Evolutionary conservation across 1,140 invertebrate genomes (phyloP), one percentile per base, ranked within the genome.

Genomic region (Ceratina calcarata): DNA sequence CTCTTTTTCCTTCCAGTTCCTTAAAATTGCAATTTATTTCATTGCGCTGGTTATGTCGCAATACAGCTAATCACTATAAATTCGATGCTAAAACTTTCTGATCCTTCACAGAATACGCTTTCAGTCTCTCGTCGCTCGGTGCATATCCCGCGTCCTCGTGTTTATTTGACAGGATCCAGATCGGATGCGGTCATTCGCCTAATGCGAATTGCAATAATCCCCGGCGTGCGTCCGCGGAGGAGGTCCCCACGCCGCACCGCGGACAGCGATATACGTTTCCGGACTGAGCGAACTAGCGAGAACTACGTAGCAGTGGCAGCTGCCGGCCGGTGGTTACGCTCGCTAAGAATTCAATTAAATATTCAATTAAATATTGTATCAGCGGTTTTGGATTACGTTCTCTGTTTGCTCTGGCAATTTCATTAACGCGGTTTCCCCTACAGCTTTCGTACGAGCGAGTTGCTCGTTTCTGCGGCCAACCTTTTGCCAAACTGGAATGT

Each of bases 291-390:
- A 80, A 68, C 64, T 22, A 45, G 55, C 61, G n/a, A 68, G 32
- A 58, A 61, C 55, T 45, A 45, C 37, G 10, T 37, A 6, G 53
- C 68, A 24, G 51, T 16, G 22, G 22, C 45, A 51, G 16, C 12
- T n/a, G 69, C 37, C 62, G 77, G 18, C 27, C 49, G 66, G 61
- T 51, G 78, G 72, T 69, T 75, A 64, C 66, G 70, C 57, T 67
- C 69, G 62, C 85, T 90, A 90, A 91, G 87, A 90, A 90, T 90
- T 89, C 85, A 86, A 88, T 89, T 91, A 89, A 91, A 90, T 90
- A 90, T 90, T 89, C 85, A 85, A 88, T 89, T 90, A 90, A 91
- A 90, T 91, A 89, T 88, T 90, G 84, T 84, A 90, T 89, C 82
- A 87, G 83, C 70, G 76, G 78, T 79, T 80, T 83, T 72, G 82